A percentile compares a stretch with the other conserved stretches of the same genome.
phyloP scores from a whole-genome alignment of 2,888 invertebrate genomes.

The Kryphioiulus occultus region DNA sequence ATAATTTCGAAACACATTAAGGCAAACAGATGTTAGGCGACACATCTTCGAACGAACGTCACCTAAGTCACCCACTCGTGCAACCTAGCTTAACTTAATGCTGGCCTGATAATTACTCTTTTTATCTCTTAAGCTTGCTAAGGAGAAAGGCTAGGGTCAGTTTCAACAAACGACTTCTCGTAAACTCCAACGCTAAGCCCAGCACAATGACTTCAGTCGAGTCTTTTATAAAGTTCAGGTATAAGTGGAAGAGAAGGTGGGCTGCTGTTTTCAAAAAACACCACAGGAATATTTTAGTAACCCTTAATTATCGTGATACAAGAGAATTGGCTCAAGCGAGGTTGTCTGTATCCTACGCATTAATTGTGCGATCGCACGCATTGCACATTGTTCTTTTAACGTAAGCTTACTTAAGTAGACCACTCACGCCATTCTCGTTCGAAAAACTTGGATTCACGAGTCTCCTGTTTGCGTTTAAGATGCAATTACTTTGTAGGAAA shows the following conservation, averaged over 20 bases:
- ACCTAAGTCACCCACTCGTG: background rate
- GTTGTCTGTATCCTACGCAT: background rate
- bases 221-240: background rate
- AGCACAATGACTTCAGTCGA: background rate
- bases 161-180: background rate
- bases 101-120: background rate
- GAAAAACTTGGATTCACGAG: background rate
- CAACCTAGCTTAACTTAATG: background rate
- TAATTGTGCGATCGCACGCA: background rate
- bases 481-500: background rate
- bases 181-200: background rate
- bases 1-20: too few species aligned
- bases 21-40: background rate
- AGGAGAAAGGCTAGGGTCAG: background rate
- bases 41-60: background rate
- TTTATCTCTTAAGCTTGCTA: background rate
- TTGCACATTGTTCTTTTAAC: background rate
- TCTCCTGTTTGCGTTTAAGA: background rate
- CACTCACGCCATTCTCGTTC: background rate
- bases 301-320: background rate
- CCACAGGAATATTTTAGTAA: background rate
- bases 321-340: background rate
- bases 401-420: background rate
- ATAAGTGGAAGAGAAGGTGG: background rate
- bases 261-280: background rate